Conservation (phyloP, 2,113 vertebrate species). For the Amia ocellicauda region DNA sequence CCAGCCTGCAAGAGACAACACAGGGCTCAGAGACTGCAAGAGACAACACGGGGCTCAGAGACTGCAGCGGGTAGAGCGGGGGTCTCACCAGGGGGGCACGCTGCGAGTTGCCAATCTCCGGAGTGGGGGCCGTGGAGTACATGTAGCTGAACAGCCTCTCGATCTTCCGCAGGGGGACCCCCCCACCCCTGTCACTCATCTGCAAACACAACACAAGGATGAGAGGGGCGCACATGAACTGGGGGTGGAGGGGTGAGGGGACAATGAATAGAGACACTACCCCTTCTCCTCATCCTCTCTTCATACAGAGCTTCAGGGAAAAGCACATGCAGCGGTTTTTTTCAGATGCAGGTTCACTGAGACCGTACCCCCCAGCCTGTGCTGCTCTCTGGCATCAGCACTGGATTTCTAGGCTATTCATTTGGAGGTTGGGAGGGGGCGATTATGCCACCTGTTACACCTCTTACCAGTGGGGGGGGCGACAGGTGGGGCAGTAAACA, state of each 20-base stretch:
- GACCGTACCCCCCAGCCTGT: too few species aligned
- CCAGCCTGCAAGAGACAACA: slow-evolving; percentile 70
- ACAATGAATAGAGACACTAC: too few species aligned
- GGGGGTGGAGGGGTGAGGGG: background rate
- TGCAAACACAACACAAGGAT: slow-evolving; percentile 32
- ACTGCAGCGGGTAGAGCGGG: too few species aligned
- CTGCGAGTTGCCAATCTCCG: slow-evolving; percentile 65
- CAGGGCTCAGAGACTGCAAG: slow-evolving; percentile 14
- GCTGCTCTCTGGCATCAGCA: too few species aligned
- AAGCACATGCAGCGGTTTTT: background rate
- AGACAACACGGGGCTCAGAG: background rate
- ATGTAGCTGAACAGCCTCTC: slow-evolving; percentile 94
- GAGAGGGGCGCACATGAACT: background rate
- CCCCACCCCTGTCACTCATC: slow-evolving; percentile 88
- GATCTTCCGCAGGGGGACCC: slow-evolving; percentile 82
- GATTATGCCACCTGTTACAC: too few species aligned
- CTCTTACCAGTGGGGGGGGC: too few species aligned
- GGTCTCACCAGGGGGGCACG: slow-evolving; percentile 74
- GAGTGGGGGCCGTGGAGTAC: slow-evolving; percentile 88
- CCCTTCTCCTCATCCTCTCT: too few species aligned
- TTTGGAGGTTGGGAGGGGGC: slow-evolving; percentile 1
- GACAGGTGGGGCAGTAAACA: too few species aligned
- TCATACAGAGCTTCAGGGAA: background rate
- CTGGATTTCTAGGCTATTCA: slow-evolving; percentile 17
- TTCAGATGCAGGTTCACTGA: too few species aligned